Percentiles rank a stretch among this genome's conserved stretches.
Evolutionary conservation across 2,797 vertebrate genomes (phyloP).

Genomic region (Salarias fasciatus): DNA sequence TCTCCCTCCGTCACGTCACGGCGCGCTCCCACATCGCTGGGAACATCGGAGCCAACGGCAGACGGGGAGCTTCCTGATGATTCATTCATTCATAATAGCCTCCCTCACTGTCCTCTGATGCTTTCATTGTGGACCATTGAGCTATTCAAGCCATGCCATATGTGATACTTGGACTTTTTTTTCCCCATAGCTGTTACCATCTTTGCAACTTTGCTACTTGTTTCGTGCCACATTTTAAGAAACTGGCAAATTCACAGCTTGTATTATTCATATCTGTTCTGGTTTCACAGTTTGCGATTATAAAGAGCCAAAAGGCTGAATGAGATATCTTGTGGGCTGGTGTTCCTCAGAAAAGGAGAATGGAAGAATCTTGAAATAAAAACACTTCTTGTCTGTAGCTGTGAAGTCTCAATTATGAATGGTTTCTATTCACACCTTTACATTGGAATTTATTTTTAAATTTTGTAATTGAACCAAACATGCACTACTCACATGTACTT

Average conservation of each 20-base stretch:
- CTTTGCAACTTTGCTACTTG: conserved; percentile 19
- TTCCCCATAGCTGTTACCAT: background rate
- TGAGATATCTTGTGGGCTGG: conserved; percentile 5
- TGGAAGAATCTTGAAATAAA: conserved; percentile 2
- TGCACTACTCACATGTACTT: too few species aligned
- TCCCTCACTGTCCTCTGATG: conserved; percentile 1
- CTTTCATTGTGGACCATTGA: background rate
- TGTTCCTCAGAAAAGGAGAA: conserved; percentile 3
- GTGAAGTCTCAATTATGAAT: too few species aligned
- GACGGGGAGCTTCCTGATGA: conserved; percentile 56
- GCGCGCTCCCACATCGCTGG: background rate
- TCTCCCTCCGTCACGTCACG: conserved; percentile 50
- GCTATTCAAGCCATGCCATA: conserved; percentile 4
- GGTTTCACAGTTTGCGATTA: conserved; percentile 17
- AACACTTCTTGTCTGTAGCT: too few species aligned
- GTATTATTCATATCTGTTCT: conserved; percentile 14
- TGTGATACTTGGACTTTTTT: background rate
- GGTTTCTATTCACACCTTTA: too few species aligned
- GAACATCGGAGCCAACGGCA: conserved; percentile 9
- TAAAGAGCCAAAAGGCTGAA: conserved; percentile 36
- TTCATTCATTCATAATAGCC: conserved; percentile 37
- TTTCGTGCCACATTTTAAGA: background rate
- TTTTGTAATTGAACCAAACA: too few species aligned
- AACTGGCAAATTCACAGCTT: conserved; percentile 21
- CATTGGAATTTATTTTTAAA: too few species aligned